Conservation (phyloP, 92 coral and sea anemone species). For the Heliopora coerulea region DNA sequence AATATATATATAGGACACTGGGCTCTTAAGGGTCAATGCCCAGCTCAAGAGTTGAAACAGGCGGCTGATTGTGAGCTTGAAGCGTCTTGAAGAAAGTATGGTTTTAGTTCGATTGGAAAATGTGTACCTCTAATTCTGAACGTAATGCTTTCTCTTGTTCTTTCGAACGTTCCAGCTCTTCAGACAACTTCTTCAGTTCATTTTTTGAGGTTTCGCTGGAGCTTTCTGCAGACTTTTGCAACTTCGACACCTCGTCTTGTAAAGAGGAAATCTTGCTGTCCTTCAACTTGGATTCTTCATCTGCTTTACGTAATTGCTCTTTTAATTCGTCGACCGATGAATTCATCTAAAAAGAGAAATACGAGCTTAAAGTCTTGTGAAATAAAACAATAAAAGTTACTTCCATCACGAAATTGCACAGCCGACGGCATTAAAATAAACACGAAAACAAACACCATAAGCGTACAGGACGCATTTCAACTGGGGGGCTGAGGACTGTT, state of each 20-base stretch:
- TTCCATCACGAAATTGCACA: no score
- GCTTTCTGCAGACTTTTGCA: slow-evolving; percentile 12
- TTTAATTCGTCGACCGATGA: slow-evolving; percentile 63
- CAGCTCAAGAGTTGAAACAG: no score
- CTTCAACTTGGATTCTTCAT: slow-evolving; percentile 63
- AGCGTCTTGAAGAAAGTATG: no score
- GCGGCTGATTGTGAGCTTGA: no score
- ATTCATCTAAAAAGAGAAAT: slow-evolving; percentile 29
- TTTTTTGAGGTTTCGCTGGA: slow-evolving; percentile 24
- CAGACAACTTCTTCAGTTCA: slow-evolving; percentile 20
- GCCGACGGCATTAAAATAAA: no score
- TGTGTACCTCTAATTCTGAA: slow-evolving; percentile 17
- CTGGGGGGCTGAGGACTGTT: no score
- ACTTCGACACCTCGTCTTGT: slow-evolving; percentile 46
- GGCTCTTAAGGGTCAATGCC: no score
- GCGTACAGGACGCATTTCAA: no score
- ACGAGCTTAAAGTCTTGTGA: neutral
- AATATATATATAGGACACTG: no score
- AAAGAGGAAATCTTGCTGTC: slow-evolving; percentile 54
- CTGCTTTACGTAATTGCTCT: slow-evolving; percentile 64
- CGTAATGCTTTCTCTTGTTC: slow-evolving; percentile 10
- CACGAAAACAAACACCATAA: no score
- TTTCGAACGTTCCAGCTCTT: slow-evolving; percentile 17
- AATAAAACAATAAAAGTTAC: no score
- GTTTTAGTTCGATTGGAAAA: no score